Base-by-base conservation (phyloP, 2,888 invertebrate genomes). In the Drepana falcataria region DNA sequence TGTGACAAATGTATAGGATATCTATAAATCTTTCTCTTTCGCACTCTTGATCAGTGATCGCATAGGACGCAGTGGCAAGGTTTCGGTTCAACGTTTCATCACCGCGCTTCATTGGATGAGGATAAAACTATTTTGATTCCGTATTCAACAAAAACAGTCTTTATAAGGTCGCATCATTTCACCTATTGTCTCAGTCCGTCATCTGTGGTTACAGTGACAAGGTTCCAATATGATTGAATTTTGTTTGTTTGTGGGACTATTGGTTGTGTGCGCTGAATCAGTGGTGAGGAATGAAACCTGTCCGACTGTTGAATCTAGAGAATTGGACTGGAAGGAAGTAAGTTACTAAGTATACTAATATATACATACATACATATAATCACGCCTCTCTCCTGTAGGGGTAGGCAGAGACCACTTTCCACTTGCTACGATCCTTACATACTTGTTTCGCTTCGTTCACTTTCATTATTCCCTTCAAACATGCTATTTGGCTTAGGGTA, bases 261-360 rank as follows among this genome's bases (percentile, higher is more conserved):
- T 80, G 54, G 61, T 75, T 58, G 63, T 71, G 55, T 68, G 66
- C 55, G 82, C 77, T 35, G 70, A 77, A 4, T 73, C 79, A 47
- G 81, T 79, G 0, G 65, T 75, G 37, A 79, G 77, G 59, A 86
- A 89, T 72, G 66, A 69, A 35, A 80, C 71, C 35, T 90, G 90
- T 58, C 88, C 88, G 3, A 61, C 64, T 4, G 79, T 87, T 2
- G 75, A 65, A 1, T 77, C 89, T 0, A 75, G 79, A 51, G 84
- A 88, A 59, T 61, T 90, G 61, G 87, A 90, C 71, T 83, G 87
- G 76, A 89, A 87, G 64, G 87, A 83, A 62, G 90, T 90, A 61
- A 82, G 86, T 55, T 51, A 2, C 6, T 41, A 35, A 35, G 35
- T 44, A 33, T 49, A 41, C 47, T 52, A 7, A 51, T 34, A 44